Conservation (phyloP, 2,113 vertebrate species). For the Danio rerio region DNA sequence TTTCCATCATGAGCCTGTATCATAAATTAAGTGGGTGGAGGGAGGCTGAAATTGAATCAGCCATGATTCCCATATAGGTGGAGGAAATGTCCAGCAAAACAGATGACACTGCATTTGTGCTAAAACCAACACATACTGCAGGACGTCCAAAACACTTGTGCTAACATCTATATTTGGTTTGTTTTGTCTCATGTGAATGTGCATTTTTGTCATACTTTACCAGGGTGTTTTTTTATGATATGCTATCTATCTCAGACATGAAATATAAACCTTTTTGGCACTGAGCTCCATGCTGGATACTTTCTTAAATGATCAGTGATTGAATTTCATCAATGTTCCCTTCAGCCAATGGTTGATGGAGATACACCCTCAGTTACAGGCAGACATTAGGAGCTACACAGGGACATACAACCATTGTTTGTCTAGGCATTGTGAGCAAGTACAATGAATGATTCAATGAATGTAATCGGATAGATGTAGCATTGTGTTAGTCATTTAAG, state of each 20-base stretch:
- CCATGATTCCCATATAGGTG: conserved; percentile 52
- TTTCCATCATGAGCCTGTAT: conserved; percentile 50
- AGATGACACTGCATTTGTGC: conserved; percentile 52
- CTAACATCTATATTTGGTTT: conserved; percentile 16
- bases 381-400: not conserved
- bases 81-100: conserved; percentile 53
- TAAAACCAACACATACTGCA: conserved; percentile 41
- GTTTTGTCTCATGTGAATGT: not conserved
- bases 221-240: conserved; percentile 64
- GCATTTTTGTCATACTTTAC: conserved; percentile 33
- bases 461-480: conserved; percentile 23
- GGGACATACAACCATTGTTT: not conserved
- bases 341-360: conserved; percentile 44
- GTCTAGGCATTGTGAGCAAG: not conserved
- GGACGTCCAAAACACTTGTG: not conserved
- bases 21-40: conserved; percentile 50
- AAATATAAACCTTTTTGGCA: conserved; percentile 64
- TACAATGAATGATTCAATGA: conserved; percentile 19
- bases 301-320: conserved; percentile 70
- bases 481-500: not conserved
- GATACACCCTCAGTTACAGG: conserved; percentile 10
- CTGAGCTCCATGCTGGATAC: conserved; percentile 64
- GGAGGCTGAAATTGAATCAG: conserved; percentile 57
- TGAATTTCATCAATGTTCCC: conserved; percentile 71
- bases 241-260: conserved; percentile 53